These are phyloP conservation scores for Aegithalos caudatus DNA, from an alignment of 2,113 vertebrate species.

Conservation along the genomic window DNA sequence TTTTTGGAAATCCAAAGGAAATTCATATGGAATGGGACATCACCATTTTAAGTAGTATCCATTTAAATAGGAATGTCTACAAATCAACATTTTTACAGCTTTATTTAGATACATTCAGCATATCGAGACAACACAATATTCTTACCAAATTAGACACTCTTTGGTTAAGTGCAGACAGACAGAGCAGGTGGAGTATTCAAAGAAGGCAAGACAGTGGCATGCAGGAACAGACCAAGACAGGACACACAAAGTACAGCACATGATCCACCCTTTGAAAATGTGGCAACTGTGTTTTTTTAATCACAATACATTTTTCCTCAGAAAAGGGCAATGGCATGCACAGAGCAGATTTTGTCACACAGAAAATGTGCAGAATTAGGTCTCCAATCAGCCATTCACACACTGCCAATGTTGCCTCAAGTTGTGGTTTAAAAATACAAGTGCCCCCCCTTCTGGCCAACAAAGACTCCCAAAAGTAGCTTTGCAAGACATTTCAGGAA, in stretches of 20 bases:
- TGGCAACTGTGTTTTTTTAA: neutral
- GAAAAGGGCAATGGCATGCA: neutral
- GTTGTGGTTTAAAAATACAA: slow-evolving; percentile 9
- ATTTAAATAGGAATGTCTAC: neutral
- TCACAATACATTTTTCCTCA: neutral
- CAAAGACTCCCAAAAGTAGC: neutral
- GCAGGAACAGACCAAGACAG: neutral
- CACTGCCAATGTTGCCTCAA: neutral
- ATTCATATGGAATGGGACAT: neutral
- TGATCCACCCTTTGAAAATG: neutral
- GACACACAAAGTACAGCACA: neutral
- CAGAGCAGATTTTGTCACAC: neutral
- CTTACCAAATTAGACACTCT: neutral
- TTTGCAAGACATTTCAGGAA: neutral
- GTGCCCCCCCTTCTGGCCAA: slow-evolving; percentile 38
- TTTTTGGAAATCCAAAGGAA: neutral
- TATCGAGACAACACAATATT: neutral
- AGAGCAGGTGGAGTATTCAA: neutral
- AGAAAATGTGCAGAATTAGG: neutral
- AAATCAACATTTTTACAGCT: neutral
- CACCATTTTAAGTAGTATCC: neutral
- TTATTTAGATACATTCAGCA: slow-evolving; percentile 3
- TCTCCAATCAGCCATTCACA: neutral
- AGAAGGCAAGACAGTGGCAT: neutral
- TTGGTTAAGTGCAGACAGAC: neutral